Conservation (phyloP, 2,888 invertebrate species). For the Spodoptera exigua region DNA sequence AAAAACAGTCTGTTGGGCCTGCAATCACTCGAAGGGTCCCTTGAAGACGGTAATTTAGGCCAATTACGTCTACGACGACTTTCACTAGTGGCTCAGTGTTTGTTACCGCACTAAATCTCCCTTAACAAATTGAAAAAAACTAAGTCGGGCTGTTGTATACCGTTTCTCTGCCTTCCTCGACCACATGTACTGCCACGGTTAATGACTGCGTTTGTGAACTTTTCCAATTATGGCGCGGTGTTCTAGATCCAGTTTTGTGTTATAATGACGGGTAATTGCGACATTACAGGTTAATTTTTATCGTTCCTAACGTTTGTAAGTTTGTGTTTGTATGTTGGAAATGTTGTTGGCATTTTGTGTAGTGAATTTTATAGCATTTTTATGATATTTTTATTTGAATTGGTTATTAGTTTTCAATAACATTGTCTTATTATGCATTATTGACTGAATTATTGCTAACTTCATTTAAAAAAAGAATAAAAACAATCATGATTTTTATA, state of each 20-base stretch:
- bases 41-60: constrained; percentile 68
- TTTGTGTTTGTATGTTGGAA: constrained; percentile 9
- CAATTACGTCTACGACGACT: constrained; percentile 68
- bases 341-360: constrained; percentile 22
- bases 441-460: too few relatives aligned
- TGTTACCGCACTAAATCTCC: constrained; percentile 61
- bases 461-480: too few relatives aligned
- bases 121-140: constrained; percentile 62
- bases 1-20: constrained; percentile 62
- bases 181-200: constrained; percentile 50
- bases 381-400: too few relatives aligned
- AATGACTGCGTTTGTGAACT: constrained; percentile 55
- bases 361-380: not conserved
- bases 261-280: constrained; percentile 56
- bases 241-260: constrained; percentile 54
- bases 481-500: too few relatives aligned
- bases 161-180: constrained; percentile 52
- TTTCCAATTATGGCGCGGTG: constrained; percentile 55
- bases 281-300: constrained; percentile 51
- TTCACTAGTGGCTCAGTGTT: constrained; percentile 64
- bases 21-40: constrained; percentile 63
- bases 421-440: too few relatives aligned
- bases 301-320: constrained; percentile 40
- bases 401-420: too few relatives aligned
- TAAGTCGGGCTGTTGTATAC: constrained; percentile 45